phyloP scores from a whole-genome alignment of 2,888 invertebrate species.

The Scotopteryx bipunctaria region DNA sequence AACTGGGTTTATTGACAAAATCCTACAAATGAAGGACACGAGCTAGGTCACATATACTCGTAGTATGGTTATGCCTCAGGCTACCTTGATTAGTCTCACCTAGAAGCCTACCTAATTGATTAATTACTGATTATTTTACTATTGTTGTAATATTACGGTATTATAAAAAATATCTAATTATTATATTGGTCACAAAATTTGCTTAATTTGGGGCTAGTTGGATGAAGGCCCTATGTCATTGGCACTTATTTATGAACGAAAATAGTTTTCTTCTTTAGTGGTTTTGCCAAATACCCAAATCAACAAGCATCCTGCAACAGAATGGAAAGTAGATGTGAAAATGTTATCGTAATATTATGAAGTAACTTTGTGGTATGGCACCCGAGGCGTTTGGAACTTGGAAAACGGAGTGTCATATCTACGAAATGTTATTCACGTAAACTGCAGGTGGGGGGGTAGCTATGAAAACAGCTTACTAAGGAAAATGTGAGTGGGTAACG shows the following conservation, averaged over 20 bases:
- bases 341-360: constrained; percentile 52
- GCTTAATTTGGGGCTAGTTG: too few relatives aligned
- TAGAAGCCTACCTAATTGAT: too few relatives aligned
- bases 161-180: too few relatives aligned
- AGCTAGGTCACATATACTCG: too few relatives aligned
- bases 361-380: constrained; percentile 43
- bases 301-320: constrained; percentile 2
- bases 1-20: not conserved
- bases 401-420: constrained; percentile 55
- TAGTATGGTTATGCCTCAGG: too few relatives aligned
- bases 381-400: constrained; percentile 54
- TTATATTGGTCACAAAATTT: too few relatives aligned
- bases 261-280: not conserved
- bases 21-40: too few relatives aligned
- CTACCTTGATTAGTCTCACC: too few relatives aligned
- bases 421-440: constrained; percentile 49
- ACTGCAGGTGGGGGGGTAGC: constrained; percentile 43
- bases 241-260: not conserved
- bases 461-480: not conserved
- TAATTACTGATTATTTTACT: too few relatives aligned
- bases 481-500: too few relatives aligned
- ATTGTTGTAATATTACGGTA: too few relatives aligned
- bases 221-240: too few relatives aligned
- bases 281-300: not conserved
- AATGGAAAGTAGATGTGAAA: constrained; percentile 47